A percentile compares a stretch with the other conserved stretches of the same genome.
Conservation (phyloP, 2,113 vertebrate genomes). For the Muscicapa adusta region DNA sequence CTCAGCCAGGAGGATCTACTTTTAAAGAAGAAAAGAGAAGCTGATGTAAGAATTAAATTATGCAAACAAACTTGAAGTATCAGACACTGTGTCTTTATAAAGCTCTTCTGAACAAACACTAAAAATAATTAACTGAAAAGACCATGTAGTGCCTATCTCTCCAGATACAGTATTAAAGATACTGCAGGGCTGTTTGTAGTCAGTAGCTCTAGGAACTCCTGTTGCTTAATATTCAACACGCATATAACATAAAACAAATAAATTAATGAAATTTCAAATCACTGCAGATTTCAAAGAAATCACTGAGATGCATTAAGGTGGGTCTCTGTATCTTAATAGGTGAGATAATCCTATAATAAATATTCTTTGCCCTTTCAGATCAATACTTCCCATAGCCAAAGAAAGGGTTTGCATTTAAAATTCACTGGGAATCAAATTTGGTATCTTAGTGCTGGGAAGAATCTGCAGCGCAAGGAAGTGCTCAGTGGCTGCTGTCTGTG, state of each 20-base stretch:
- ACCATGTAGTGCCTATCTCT: not conserved
- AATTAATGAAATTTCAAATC: not conserved
- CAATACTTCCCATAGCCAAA: not conserved
- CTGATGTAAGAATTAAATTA: conserved; percentile 34
- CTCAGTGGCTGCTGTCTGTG: not conserved
- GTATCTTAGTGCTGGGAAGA: not conserved
- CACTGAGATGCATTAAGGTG: conserved; percentile 7
- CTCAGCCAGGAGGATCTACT: conserved; percentile 4
- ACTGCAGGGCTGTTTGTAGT: not conserved
- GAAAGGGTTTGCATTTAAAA: conserved; percentile 42
- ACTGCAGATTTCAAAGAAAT: not conserved
- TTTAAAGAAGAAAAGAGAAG: conserved; percentile 35
- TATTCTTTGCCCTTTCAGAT: conserved; percentile 11
- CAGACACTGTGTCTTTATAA: not conserved
- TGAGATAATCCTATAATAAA: conserved; percentile 2
- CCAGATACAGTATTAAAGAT: not conserved
- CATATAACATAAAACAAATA: not conserved
- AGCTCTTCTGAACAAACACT: not conserved
- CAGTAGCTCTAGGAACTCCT: not conserved
- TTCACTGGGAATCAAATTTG: conserved; percentile 11
- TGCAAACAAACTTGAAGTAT: conserved; percentile 19
- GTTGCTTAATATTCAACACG: not conserved
- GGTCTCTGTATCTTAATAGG: not conserved
- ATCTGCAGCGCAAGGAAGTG: not conserved
- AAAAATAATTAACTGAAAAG: not conserved